These are phyloP conservation scores for Charadrius vociferus DNA, from an alignment of 2,113 vertebrate species.

Conservation along the genomic window DNA sequence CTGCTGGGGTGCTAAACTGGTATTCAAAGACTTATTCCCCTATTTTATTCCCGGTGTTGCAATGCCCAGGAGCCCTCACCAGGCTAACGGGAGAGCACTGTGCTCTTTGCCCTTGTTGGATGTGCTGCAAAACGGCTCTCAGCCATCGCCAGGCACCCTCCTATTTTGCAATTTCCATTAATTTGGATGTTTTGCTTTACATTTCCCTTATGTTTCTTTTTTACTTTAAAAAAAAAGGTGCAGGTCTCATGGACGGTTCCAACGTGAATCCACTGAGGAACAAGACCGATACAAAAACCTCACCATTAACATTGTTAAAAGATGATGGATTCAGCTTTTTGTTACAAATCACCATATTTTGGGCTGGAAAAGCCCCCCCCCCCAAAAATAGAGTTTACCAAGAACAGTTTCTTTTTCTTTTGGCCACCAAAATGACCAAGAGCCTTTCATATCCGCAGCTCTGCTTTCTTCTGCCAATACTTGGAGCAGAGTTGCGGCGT, in stretches of 20 bases:
- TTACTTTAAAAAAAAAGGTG: not conserved
- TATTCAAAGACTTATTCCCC: not conserved
- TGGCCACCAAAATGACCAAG: not conserved
- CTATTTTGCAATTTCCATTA: not conserved
- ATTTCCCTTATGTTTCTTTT: not conserved
- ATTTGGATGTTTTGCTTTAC: not conserved
- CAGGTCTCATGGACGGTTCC: not conserved
- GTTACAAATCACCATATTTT: not conserved
- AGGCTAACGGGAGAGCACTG: fast-evolving
- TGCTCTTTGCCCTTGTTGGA: not conserved
- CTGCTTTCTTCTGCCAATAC: not conserved
- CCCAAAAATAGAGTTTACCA: not conserved
- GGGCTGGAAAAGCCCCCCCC: not conserved
- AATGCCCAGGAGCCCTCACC: not conserved
- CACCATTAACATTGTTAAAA: not conserved
- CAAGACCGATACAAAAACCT: fast-evolving
- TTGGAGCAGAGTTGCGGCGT: fast-evolving
- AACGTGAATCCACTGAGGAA: not conserved
- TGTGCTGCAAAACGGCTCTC: not conserved
- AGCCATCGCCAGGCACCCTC: not conserved
- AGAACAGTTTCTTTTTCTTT: not conserved
- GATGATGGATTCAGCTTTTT: not conserved
- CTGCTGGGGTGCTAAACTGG: not conserved
- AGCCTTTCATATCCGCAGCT: not conserved
- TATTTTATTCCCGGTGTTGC: not conserved